Evolutionary conservation across 1,140 invertebrate genomes (phyloP).

Genomic region (Zaprionus ornatus): DNA sequence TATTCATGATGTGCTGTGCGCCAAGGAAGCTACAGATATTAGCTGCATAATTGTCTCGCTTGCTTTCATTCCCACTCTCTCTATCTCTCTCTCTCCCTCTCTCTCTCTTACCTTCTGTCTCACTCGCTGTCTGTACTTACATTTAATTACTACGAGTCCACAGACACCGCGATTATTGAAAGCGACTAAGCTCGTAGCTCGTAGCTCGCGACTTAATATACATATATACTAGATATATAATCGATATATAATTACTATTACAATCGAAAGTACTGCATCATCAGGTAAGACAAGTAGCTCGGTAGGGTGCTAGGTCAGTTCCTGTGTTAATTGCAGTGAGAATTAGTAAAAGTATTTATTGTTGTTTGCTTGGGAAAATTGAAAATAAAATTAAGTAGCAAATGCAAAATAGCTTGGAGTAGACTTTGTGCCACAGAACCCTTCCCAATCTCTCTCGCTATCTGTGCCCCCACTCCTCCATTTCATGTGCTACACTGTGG

Average conservation of each 20-base stretch:
- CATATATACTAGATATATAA: neutral
- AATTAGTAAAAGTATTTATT: neutral
- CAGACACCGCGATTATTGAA: neutral
- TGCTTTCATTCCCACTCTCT: neutral
- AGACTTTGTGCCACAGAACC: neutral
- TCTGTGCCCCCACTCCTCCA: neutral
- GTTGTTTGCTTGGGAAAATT: neutral
- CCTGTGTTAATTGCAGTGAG: neutral
- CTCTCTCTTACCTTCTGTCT: slow-evolving; percentile 22
- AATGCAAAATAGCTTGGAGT: neutral
- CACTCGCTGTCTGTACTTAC: neutral
- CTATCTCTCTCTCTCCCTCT: neutral
- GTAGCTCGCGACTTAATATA: neutral
- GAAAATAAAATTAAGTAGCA: neutral
- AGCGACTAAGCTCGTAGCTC: neutral
- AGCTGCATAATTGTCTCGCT: neutral
- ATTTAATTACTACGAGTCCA: slow-evolving; percentile 31
- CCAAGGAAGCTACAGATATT: slow-evolving; percentile 57
- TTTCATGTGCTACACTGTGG: slow-evolving; percentile 9
- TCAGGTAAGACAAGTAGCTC: neutral
- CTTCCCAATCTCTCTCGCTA: neutral
- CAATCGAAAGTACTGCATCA: neutral
- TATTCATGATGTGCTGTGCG: slow-evolving; percentile 35
- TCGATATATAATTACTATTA: neutral
- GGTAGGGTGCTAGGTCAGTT: neutral